phyloP scores from a whole-genome alignment of 2,888 invertebrate genomes.

The Dendrolimus pini region DNA sequence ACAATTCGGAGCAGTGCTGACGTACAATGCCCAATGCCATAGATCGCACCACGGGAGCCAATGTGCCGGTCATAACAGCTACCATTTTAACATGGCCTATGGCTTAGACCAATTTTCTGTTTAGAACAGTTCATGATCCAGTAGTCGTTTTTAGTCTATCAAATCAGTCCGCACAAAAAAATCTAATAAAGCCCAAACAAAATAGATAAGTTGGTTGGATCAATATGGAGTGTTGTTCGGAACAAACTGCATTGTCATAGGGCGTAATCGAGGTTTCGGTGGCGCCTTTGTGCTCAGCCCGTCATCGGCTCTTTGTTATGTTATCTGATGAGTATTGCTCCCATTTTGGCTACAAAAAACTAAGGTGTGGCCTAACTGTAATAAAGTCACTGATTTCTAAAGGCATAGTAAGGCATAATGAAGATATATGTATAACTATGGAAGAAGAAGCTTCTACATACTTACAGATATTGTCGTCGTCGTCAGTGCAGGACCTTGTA shows the following conservation, averaged over 20 bases:
- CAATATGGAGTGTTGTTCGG: conserved; percentile 72
- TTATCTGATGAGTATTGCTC: conserved; percentile 75
- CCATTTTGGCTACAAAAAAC: conserved; percentile 64
- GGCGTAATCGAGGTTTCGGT: conserved; percentile 72
- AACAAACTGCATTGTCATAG: conserved; percentile 73
- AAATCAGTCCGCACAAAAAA: conserved; percentile 44
- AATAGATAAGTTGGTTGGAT: conserved; percentile 70
- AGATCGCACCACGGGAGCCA: conserved; percentile 64
- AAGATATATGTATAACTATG: too few species aligned
- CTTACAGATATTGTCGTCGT: too few species aligned
- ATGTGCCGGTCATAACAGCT: conserved; percentile 28
- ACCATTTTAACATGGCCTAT: conserved; percentile 22
- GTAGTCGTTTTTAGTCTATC: conserved; percentile 34
- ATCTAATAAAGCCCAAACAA: conserved; percentile 66
- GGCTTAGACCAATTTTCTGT: conserved; percentile 4
- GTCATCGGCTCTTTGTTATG: conserved; percentile 67
- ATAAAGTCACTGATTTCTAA: conserved; percentile 12
- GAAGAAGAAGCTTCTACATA: too few species aligned
- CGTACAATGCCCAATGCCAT: conserved; percentile 63
- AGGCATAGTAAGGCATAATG: too few species aligned
- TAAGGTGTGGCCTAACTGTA: too few species aligned
- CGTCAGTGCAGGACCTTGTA: too few species aligned
- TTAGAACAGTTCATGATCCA: conserved; percentile 18
- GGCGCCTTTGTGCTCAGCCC: conserved; percentile 65
- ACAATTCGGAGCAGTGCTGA: conserved; percentile 58